These are phyloP conservation scores for Turritopsis dohrnii DNA, from an alignment of 30 jellyfish, hydroid and myxozoan species.

Conservation along the genomic window DNA sequence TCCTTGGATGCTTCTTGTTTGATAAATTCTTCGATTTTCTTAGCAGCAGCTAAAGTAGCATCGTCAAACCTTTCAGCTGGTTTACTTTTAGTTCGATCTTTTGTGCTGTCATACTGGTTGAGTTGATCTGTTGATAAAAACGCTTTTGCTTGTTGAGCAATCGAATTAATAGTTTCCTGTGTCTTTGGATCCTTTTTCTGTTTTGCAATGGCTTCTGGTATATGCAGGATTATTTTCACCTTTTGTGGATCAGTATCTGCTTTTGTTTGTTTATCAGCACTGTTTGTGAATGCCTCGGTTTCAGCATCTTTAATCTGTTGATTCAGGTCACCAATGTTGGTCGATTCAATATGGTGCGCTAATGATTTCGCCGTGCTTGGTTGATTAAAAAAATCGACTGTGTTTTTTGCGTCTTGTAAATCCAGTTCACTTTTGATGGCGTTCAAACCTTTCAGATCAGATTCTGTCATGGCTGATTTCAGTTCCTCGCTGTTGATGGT, in stretches of 20 bases:
- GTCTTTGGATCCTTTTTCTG: constrained; percentile 14
- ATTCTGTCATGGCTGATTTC: constrained; percentile 20
- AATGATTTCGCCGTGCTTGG: constrained; percentile 23
- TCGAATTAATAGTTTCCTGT: constrained; percentile 1
- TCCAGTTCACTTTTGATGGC: constrained; percentile 24
- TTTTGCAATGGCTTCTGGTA: constrained; percentile 47
- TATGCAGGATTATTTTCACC: constrained; percentile 55
- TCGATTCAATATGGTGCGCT: constrained; percentile 8
- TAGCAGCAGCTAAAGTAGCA: constrained; percentile 27
- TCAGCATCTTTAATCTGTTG: constrained; percentile 28
- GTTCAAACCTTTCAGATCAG: constrained; percentile 30
- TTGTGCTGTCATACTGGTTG: background rate
- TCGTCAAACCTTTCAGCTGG: background rate
- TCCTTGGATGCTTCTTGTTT: constrained; percentile 14
- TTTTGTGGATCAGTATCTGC: constrained; percentile 50
- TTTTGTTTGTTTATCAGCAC: constrained; percentile 34
- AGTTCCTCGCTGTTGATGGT: constrained; percentile 20
- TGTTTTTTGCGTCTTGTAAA: constrained; percentile 20
- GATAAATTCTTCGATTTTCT: background rate
- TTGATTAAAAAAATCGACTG: constrained; percentile 36
- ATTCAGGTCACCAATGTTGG: constrained; percentile 19
- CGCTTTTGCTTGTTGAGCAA: constrained; percentile 33
- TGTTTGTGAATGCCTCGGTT: constrained; percentile 32
- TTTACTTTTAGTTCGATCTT: background rate
- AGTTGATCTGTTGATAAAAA: constrained; percentile 1